phyloP scores from a whole-genome alignment of 2,113 vertebrate species.

The Cyprinus carpio region DNA sequence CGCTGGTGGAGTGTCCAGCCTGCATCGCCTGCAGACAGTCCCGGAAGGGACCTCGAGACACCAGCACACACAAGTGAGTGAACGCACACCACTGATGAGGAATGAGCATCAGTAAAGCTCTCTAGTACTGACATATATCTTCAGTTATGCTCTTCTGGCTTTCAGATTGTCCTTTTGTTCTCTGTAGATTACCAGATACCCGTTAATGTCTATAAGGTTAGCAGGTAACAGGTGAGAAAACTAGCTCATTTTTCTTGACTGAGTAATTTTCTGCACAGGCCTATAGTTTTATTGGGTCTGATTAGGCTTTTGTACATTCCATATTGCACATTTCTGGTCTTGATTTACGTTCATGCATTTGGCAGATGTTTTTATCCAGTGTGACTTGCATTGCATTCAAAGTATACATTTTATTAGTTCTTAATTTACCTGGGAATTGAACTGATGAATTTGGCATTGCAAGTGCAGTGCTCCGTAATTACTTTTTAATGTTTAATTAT shows the following conservation, averaged over 20 bases:
- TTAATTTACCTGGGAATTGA: no score
- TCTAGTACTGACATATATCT: background rate
- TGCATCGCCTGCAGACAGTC: conserved; percentile 92
- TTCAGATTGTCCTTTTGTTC: background rate
- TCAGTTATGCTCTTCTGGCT: background rate
- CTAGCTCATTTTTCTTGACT: background rate
- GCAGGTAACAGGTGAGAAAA: background rate
- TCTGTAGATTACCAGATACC: background rate
- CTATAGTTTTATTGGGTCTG: background rate
- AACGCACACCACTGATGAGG: background rate
- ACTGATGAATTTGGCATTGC: background rate
- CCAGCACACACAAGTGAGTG: conserved; percentile 42
- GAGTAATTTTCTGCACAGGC: background rate
- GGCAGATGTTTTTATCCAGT: background rate
- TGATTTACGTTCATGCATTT: background rate
- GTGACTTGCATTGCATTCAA: background rate
- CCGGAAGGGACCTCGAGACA: conserved; percentile 85
- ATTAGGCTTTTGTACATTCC: background rate
- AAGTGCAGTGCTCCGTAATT: background rate
- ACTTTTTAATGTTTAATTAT: background rate
- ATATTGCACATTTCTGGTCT: background rate
- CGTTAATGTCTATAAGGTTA: background rate
- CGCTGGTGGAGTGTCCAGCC: conserved; percentile 85
- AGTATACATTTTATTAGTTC: no score
- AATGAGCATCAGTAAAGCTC: background rate